Conservation (phyloP, 2,113 vertebrate species). For the Montifringilla adamsi region DNA sequence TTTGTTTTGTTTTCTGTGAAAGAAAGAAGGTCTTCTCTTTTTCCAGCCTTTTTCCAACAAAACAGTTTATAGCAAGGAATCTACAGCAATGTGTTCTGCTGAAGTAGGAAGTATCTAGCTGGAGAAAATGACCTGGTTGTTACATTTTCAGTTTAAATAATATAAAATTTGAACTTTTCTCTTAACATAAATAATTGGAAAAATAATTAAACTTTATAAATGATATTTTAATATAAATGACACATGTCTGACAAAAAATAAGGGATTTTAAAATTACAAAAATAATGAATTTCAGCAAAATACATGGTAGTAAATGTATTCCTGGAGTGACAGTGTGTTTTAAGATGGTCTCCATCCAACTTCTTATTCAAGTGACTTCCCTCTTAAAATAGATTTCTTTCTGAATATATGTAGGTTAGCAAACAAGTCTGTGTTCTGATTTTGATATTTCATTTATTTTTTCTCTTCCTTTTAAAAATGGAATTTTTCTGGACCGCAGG, state of each 20-base stretch:
- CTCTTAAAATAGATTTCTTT: not conserved
- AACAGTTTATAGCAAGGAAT: slow-evolving; percentile 25
- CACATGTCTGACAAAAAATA: not conserved
- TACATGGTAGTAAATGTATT: not conserved
- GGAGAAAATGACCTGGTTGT: not conserved
- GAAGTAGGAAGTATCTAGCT: not conserved
- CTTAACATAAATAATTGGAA: not conserved
- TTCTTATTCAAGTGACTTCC: not conserved
- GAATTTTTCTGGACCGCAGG: not conserved
- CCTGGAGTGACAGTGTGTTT: not conserved
- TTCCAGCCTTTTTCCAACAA: not conserved
- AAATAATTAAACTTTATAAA: not conserved
- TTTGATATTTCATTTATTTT: not conserved
- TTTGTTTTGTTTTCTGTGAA: slow-evolving; percentile 40
- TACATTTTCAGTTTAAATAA: not conserved
- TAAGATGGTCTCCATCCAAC: not conserved
- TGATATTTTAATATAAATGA: not conserved
- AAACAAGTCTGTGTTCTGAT: not conserved
- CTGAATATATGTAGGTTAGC: not conserved
- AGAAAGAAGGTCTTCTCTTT: slow-evolving; percentile 11
- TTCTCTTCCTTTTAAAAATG: not conserved
- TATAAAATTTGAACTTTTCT: not conserved
- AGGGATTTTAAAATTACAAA: not conserved
- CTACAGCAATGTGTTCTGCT: slow-evolving; percentile 19
- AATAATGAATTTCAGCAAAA: not conserved